phyloP scores from a whole-genome alignment of 2,888 invertebrate genomes.

The Barypeithes pellucidus region DNA sequence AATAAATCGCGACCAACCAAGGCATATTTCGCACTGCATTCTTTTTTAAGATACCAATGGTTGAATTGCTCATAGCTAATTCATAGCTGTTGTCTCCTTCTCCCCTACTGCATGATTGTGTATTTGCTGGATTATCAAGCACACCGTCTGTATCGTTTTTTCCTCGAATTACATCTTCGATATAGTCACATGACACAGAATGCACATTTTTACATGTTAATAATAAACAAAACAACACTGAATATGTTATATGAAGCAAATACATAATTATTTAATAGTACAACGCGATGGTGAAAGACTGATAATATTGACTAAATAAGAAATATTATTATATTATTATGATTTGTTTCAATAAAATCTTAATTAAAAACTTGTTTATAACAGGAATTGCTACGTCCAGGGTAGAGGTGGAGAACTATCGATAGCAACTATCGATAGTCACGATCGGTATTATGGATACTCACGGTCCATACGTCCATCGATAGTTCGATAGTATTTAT shows the following conservation, averaged over 20 bases:
- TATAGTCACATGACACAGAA: conserved; percentile 13
- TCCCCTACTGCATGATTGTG: background rate
- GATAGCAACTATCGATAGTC: no score
- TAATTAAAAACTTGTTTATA: background rate
- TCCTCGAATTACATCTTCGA: conserved; percentile 31
- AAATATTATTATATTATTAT: no score
- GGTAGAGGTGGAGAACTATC: no score
- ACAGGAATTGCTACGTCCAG: background rate
- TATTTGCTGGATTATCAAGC: conserved; percentile 1
- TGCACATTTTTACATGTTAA: conserved; percentile 15
- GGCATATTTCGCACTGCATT: conserved; percentile 45
- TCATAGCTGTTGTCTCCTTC: background rate
- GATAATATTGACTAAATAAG: background rate
- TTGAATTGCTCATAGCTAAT: conserved; percentile 15
- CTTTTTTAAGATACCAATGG: conserved; percentile 19
- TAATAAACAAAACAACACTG: background rate
- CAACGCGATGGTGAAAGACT: background rate
- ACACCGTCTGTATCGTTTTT: conserved; percentile 32
- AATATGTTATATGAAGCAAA: background rate
- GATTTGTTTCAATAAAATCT: background rate
- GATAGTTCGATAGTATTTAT: no score
- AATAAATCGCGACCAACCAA: conserved; percentile 31
- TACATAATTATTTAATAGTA: conserved; percentile 8
- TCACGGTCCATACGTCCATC: no score
- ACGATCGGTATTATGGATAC: no score